Conservation (phyloP, 2,113 vertebrate genomes). For the cat (Felis catus) region F.catus_Fca126_mat1.0 CM031421.1:88961001-88961500, state of each 20-base stretch:
- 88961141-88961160: no score
- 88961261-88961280: not conserved
- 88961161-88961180: no score
- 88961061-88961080: no score
- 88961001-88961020: not conserved
- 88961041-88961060: no score
- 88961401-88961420: not conserved
- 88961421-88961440: slow-evolving; percentile 60
- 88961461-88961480: slow-evolving; percentile 44
- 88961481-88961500: slow-evolving; percentile 43
- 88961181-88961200: no score
- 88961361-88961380: not conserved
- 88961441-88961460: slow-evolving; percentile 50
- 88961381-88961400: not conserved
- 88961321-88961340: not conserved
- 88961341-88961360: not conserved
- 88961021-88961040: no score
- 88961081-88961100: no score
- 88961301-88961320: slow-evolving; percentile 11
- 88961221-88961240: no score
- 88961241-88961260: not conserved
- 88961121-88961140: no score
- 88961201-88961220: no score
- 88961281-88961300: not conserved
- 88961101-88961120: no score